A percentile compares a stretch with the other conserved stretches of the same genome.
Evolutionary conservation across 2,888 invertebrate species (phyloP).

Genomic region (Nomada ruficornis): DNA sequence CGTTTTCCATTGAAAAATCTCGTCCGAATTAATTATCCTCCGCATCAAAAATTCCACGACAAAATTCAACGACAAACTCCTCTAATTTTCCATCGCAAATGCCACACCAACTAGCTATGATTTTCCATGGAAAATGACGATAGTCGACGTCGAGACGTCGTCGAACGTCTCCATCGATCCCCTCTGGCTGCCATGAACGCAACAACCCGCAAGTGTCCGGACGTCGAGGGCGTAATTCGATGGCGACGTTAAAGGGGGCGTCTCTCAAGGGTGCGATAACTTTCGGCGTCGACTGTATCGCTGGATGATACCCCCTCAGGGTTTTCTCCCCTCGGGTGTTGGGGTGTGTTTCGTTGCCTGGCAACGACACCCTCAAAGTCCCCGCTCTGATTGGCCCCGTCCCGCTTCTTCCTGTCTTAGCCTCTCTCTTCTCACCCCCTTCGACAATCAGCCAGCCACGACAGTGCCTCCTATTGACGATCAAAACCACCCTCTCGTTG

Average conservation of each 20-base stretch:
- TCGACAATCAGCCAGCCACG: constrained; percentile 60
- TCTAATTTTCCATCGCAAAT: too few relatives aligned
- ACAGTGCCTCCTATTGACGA: constrained; percentile 61
- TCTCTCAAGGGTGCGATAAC: constrained; percentile 74
- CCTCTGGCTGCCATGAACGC: constrained; percentile 9
- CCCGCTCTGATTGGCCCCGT: constrained; percentile 82
- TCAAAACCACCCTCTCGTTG: constrained; percentile 59
- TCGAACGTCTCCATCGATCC: constrained; percentile 18
- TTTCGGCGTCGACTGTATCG: constrained; percentile 75
- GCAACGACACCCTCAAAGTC: constrained; percentile 81
- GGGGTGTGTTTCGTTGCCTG: constrained; percentile 82
- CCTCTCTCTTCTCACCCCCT: constrained; percentile 70
- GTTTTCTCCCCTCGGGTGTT: constrained; percentile 74
- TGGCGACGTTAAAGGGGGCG: constrained; percentile 65
- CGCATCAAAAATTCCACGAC: too few relatives aligned
- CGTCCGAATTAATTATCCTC: too few relatives aligned
- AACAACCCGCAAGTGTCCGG: constrained; percentile 55
- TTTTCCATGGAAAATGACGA: too few relatives aligned
- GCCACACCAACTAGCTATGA: too few relatives aligned
- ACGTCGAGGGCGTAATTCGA: constrained; percentile 56
- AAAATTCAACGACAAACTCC: too few relatives aligned
- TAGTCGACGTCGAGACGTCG: neutral
- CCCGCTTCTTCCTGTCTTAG: constrained; percentile 76
- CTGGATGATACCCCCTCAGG: constrained; percentile 73
- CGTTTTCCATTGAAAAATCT: too few relatives aligned